phyloP scores from a whole-genome alignment of 2,113 vertebrate species.

The Pimephales promelas region DNA sequence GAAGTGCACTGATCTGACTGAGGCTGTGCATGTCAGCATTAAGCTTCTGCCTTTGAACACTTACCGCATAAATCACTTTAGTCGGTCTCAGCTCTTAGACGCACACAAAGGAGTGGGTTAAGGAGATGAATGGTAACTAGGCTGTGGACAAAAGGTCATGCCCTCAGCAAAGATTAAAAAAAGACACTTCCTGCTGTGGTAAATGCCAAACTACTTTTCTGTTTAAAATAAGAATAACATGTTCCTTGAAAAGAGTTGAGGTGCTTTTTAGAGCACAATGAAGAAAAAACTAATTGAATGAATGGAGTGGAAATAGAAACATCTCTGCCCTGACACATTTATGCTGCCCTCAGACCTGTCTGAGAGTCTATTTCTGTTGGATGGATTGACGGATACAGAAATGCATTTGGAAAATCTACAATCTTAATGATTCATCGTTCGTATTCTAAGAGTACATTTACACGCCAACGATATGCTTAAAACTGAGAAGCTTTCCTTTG shows the following conservation, averaged over 20 bases:
- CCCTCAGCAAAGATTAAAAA: not conserved
- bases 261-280: slow-evolving; percentile 13
- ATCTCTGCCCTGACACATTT: not conserved
- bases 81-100: slow-evolving; percentile 4
- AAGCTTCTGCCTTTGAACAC: slow-evolving; percentile 8
- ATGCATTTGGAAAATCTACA: not conserved
- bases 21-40: slow-evolving; percentile 9
- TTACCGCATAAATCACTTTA: not conserved
- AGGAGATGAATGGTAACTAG: slow-evolving; percentile 7
- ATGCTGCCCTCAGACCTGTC: not conserved
- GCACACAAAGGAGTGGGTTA: slow-evolving; percentile 11
- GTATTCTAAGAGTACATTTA: not conserved
- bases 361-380: not conserved
- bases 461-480: no score
- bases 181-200: slow-evolving; percentile 8
- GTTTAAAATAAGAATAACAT: not conserved
- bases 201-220: not conserved
- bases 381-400: not conserved
- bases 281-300: not conserved
- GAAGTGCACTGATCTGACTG: slow-evolving; percentile 16
- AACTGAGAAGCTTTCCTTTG: no score
- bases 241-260: not conserved
- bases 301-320: not conserved
- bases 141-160: slow-evolving; percentile 23
- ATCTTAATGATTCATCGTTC: not conserved